Percentiles rank a stretch among this genome's conserved stretches.
Evolutionary conservation across 53 echinoderm and acorn worm genomes (phyloP).

Genomic region (Holothuria leucospilota): DNA sequence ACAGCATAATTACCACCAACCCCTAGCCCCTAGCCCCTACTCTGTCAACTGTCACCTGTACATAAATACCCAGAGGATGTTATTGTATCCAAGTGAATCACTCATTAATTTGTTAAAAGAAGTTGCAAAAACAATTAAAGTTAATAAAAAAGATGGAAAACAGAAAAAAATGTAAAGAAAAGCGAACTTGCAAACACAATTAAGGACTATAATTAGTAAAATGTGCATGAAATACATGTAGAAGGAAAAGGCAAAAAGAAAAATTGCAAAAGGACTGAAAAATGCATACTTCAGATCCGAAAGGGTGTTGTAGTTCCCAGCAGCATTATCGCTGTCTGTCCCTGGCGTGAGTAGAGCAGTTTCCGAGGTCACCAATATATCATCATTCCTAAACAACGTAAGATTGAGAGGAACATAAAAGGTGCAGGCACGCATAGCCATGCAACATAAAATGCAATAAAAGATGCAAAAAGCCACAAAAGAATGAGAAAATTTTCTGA

Average conservation of each 20-base stretch:
- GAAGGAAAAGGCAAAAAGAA: not conserved
- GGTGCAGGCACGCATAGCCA: not conserved
- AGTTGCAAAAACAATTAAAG: too few relatives aligned
- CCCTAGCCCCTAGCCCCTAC: too few relatives aligned
- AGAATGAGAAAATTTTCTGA: not conserved
- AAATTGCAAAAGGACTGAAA: not conserved
- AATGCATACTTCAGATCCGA: slow-evolving; percentile 24
- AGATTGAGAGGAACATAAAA: slow-evolving; percentile 10
- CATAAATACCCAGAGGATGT: too few relatives aligned
- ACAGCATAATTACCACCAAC: too few relatives aligned
- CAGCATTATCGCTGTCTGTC: not conserved
- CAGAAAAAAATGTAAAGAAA: not conserved
- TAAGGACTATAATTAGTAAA: not conserved
- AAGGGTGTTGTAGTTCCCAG: slow-evolving; percentile 29
- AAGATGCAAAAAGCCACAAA: not conserved
- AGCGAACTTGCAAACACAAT: not conserved
- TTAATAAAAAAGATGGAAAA: too few relatives aligned
- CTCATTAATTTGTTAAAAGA: too few relatives aligned
- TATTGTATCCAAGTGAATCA: too few relatives aligned
- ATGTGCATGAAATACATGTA: not conserved
- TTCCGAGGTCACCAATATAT: not conserved
- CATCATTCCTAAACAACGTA: not conserved
- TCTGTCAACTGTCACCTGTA: too few relatives aligned
- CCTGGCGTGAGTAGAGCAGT: not conserved
- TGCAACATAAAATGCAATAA: not conserved